phyloP scores from a whole-genome alignment of 2,113 vertebrate genomes.

The Sceloporus tristichus region DNA sequence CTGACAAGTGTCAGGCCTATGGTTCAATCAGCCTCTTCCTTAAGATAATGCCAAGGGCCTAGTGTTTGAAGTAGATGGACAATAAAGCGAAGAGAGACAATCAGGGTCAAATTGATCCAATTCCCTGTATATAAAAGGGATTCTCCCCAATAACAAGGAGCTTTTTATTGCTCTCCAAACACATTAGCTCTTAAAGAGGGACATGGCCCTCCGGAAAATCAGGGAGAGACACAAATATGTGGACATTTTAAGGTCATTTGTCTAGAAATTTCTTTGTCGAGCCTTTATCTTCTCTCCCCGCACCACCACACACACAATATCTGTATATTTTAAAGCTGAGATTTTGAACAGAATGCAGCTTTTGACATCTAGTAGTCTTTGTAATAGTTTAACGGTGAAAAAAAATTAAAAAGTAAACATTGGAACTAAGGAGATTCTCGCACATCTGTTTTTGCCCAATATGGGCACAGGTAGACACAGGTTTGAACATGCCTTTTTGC shows the following conservation, averaged over 20 bases:
- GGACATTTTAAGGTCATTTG: constrained; percentile 62
- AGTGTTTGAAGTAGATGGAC: constrained; percentile 73
- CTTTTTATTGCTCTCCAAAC: constrained; percentile 69
- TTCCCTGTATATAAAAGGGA: constrained; percentile 72
- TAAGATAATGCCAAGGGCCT: constrained; percentile 72
- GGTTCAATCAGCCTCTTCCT: constrained; percentile 77
- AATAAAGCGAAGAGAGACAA: constrained; percentile 73
- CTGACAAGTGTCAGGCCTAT: constrained; percentile 77
- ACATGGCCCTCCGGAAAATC: constrained; percentile 69
- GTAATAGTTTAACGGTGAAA: constrained; percentile 53
- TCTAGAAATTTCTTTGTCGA: constrained; percentile 67
- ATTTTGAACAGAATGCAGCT: constrained; percentile 61
- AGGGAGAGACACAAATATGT: constrained; percentile 69
- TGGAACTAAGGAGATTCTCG: no score
- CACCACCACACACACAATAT: neutral
- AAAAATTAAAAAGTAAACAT: constrained; percentile 45
- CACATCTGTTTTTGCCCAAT: no score
- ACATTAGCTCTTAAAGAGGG: constrained; percentile 73
- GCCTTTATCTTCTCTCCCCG: constrained; percentile 21
- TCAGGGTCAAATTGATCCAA: constrained; percentile 76
- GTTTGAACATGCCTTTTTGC: no score
- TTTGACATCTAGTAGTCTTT: constrained; percentile 17
- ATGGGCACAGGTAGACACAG: no score
- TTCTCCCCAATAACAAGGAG: constrained; percentile 71
- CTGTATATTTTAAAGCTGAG: constrained; percentile 39